phyloP scores from a whole-genome alignment of 1,140 invertebrate species.

The Brachionus plicatilis region DNA sequence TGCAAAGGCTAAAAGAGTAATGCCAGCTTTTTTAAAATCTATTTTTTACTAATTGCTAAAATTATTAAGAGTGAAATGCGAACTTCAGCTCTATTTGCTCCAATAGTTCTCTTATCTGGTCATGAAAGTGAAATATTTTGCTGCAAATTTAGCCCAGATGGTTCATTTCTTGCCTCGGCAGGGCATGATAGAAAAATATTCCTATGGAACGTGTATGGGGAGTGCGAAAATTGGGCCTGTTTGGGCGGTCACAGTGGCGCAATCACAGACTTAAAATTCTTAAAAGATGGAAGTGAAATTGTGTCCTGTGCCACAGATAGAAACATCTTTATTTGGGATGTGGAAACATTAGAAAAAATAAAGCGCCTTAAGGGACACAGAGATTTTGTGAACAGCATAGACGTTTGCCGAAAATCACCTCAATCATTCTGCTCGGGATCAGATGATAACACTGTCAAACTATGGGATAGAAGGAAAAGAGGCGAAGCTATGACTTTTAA shows the following conservation, averaged over 20 bases:
- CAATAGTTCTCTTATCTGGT: slow-evolving; percentile 93
- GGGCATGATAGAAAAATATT: slow-evolving; percentile 95
- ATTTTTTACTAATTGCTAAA: not conserved
- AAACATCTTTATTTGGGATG: slow-evolving; percentile 90
- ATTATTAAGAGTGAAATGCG: slow-evolving; percentile 18
- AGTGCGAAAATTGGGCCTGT: slow-evolving; percentile 91
- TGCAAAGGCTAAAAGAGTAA: slow-evolving; percentile 17
- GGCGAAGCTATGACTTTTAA: slow-evolving; percentile 75
- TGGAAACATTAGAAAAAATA: slow-evolving; percentile 74
- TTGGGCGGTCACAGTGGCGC: slow-evolving; percentile 89
- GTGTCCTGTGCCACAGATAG: slow-evolving; percentile 66
- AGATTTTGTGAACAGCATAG: slow-evolving; percentile 67
- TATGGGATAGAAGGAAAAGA: slow-evolving; percentile 76
- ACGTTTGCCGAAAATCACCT: slow-evolving; percentile 73
- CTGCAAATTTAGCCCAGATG: slow-evolving; percentile 89
- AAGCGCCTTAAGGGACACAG: slow-evolving; percentile 87
- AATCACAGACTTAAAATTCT: slow-evolving; percentile 71
- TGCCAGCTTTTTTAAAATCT: not conserved
- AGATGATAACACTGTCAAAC: slow-evolving; percentile 85
- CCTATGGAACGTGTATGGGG: slow-evolving; percentile 94
- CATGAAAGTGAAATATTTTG: slow-evolving; percentile 93
- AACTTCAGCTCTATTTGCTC: slow-evolving; percentile 64
- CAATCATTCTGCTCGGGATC: slow-evolving; percentile 83
- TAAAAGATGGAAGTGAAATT: slow-evolving; percentile 67
- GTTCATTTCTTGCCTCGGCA: slow-evolving; percentile 81